Evolutionary conservation across 2,113 vertebrate species (phyloP), one percentile per base, ranked within the genome.

Genomic region (Petroica traversi): DNA sequence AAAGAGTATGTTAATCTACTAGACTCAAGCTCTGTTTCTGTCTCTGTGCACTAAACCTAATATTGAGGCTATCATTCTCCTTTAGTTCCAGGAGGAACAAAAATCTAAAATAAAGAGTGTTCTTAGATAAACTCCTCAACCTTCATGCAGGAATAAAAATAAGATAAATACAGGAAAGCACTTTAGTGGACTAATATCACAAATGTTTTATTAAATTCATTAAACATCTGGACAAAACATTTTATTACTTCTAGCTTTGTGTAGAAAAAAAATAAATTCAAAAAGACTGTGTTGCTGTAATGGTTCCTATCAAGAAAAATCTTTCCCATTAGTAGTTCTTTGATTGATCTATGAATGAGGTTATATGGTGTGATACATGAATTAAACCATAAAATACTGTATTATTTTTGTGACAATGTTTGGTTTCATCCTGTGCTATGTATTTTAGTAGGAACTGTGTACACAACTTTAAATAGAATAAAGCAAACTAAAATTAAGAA

Each of bases 1-100:
- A 94, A 89, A 83, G 41, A 94, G 66, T 91, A 94, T 85, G 78
- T 96, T 97, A 97, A 95, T 95, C 80, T 97, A 72, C 93, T 95
- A 89, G 78, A 96, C 76, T 54, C 31, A 87, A 96, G 18, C 74
- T 93, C 73, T 78, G 36, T 95, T 97, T 97, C 78, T 95, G 95
- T 92, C 45, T 73, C 74, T 71, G 59, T 90, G 33, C 75, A 48
- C n/a, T 96, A 94, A 97, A 94, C 73, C 36, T 84, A 54, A 89
- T 95, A 88, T 91, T 95, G 76, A 97, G 41, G 54, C 76, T 97
- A 88, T 96, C 76, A 90, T 88, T 97, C 78, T 96, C 15, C 84
- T 88, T 49, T 93, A 49, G 13, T 90, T 95, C 33, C 66, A 75
- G 36, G 76, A 92, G 51, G 92, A 91, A 94, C 24, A 86, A 73